phyloP scores from a whole-genome alignment of 1,140 invertebrate genomes.

The Pseudoatta argentina region DNA sequence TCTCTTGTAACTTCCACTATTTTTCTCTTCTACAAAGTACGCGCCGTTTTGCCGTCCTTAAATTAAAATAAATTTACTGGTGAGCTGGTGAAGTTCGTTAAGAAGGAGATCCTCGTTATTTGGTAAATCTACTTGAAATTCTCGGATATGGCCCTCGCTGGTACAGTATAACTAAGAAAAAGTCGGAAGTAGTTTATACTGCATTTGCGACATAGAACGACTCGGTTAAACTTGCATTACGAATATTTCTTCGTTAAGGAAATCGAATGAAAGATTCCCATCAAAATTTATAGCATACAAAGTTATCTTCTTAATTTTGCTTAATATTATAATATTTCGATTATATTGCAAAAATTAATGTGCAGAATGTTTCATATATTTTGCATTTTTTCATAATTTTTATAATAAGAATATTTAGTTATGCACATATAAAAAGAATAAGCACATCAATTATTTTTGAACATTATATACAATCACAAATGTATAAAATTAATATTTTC shows the following conservation, averaged over 20 bases:
- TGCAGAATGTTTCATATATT: neutral
- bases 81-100: constrained; percentile 62
- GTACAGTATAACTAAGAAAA: constrained; percentile 36
- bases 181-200: neutral
- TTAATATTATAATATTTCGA: constrained; percentile 10
- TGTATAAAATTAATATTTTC: neutral
- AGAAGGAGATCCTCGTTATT: constrained; percentile 63
- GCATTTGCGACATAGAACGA: constrained; percentile 57
- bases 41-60: constrained; percentile 45
- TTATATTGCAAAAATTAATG: neutral
- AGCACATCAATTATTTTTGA: neutral
- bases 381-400: neutral
- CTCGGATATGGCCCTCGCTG: constrained; percentile 59
- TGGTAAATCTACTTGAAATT: constrained; percentile 75
- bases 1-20: constrained; percentile 36
- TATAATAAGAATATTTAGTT: constrained; percentile 33
- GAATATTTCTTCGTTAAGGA: constrained; percentile 60
- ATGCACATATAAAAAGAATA: neutral
- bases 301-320: neutral
- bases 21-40: constrained; percentile 52
- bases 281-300: constrained; percentile 15
- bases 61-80: constrained; percentile 75
- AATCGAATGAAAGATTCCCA: constrained; percentile 5
- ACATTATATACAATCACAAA: neutral
- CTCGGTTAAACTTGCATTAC: constrained; percentile 62